Evolutionary conservation across 2,888 invertebrate species (phyloP).

Genomic region (Spisula solida): DNA sequence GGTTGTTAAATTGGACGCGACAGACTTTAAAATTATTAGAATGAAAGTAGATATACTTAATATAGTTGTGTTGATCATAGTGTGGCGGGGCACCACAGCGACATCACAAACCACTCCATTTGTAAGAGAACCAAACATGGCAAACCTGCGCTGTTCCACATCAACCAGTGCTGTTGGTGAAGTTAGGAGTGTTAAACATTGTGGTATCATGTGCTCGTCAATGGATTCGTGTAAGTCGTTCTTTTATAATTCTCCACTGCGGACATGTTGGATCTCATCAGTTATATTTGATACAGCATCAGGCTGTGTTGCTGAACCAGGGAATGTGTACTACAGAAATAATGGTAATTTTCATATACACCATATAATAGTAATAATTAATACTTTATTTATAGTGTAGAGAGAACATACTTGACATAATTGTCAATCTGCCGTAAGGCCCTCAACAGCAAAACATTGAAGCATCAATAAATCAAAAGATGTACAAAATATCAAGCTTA

Average conservation of each 20-base stretch:
- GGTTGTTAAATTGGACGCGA: too few relatives aligned
- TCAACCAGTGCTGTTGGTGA: background rate
- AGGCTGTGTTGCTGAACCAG: background rate
- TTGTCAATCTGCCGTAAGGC: too few relatives aligned
- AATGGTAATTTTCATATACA: conserved; percentile 16
- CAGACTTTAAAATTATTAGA: too few relatives aligned
- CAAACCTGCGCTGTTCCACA: background rate
- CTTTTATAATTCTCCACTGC: conserved; percentile 20
- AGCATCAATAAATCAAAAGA: too few relatives aligned
- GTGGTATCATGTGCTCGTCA: background rate
- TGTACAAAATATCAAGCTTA: too few relatives aligned
- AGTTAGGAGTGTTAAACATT: background rate
- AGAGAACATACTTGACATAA: too few relatives aligned
- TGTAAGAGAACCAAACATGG: background rate
- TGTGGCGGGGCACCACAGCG: background rate
- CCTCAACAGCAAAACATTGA: too few relatives aligned
- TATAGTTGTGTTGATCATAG: background rate
- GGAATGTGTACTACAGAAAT: background rate
- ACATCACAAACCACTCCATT: background rate
- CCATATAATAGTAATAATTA: background rate
- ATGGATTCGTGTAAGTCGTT: conserved; percentile 5
- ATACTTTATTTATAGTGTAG: too few relatives aligned
- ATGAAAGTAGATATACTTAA: background rate
- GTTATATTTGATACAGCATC: background rate
- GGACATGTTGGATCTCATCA: background rate